Conservation (phyloP, 2,888 invertebrate genomes). For the Melanostoma mellinum region DNA sequence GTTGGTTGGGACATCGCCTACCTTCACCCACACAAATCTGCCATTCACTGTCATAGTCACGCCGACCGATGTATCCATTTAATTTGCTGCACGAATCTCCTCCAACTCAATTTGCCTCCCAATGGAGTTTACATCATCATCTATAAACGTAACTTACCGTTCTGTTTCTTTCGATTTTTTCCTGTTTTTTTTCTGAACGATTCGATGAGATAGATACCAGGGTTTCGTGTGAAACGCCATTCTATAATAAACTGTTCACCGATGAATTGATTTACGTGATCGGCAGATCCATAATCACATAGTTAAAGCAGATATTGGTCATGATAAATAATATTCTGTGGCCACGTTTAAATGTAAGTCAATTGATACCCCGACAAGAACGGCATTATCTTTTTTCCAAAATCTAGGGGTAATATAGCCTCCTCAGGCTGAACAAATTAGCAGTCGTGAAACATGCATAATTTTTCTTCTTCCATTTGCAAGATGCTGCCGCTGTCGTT, state of each 20-base stretch:
- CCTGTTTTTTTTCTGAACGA: too few relatives aligned
- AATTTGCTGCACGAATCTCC: background rate
- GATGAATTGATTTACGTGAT: conserved; percentile 57
- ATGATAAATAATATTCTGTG: conserved; percentile 30
- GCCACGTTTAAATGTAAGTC: conserved; percentile 27
- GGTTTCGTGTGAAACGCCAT: conserved; percentile 67
- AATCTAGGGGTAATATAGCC: conserved; percentile 27
- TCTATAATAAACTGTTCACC: conserved; percentile 34
- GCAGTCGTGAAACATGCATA: conserved; percentile 38
- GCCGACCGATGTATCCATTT: too few relatives aligned
- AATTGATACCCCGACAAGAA: conserved; percentile 36
- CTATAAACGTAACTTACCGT: too few relatives aligned
- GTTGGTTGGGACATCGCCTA: background rate
- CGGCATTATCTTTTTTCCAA: conserved; percentile 38
- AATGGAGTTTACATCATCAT: too few relatives aligned
- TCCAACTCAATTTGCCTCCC: background rate
- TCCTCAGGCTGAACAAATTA: conserved; percentile 46
- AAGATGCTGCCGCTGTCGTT: conserved; percentile 18
- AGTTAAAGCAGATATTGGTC: conserved; percentile 29
- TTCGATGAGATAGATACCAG: conserved; percentile 1
- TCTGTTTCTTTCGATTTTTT: too few relatives aligned
- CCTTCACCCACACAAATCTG: too few relatives aligned
- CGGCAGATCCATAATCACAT: conserved; percentile 51
- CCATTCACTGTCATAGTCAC: too few relatives aligned
- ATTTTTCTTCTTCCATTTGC: conserved; percentile 11